Percentiles rank a stretch among this genome's conserved stretches.
These are phyloP conservation scores for Anoplius nigerrimus DNA, from an alignment of 2,888 invertebrate species.

Conservation along the genomic window DNA sequence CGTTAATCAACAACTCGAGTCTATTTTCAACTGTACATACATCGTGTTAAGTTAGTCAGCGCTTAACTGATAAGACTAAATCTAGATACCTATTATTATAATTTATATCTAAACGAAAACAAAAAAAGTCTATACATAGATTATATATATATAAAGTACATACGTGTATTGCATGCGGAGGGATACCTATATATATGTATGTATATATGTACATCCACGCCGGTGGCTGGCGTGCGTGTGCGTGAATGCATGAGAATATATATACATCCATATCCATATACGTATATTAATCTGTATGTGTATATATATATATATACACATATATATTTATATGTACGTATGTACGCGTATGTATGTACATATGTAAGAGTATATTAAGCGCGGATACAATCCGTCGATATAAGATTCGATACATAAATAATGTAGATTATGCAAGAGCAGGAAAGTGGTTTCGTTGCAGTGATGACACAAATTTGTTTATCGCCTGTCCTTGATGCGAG, in stretches of 20 bases:
- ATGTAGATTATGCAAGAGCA: constrained; percentile 56
- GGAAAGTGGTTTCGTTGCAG: constrained; percentile 51
- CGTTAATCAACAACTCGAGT: constrained; percentile 47
- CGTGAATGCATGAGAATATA: too few species aligned
- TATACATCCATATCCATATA: too few species aligned
- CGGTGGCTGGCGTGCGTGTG: too few species aligned
- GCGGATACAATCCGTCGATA: constrained; percentile 42
- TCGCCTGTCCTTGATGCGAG: constrained; percentile 30
- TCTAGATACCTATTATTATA: constrained; percentile 66
- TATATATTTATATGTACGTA: constrained; percentile 22
- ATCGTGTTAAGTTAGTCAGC: constrained; percentile 58
- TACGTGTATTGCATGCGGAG: too few species aligned
- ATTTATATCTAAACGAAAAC: constrained; percentile 67
- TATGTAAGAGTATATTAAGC: constrained; percentile 1
- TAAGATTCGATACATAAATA: constrained; percentile 52
- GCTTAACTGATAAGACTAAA: constrained; percentile 61
- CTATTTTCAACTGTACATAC: constrained; percentile 68
- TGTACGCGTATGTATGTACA: not conserved
- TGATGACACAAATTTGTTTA: constrained; percentile 37
- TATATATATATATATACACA: constrained; percentile 49
- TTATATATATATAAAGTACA: too few species aligned
- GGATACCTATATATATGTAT: too few species aligned
- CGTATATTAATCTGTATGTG: constrained; percentile 66
- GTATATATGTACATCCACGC: too few species aligned
- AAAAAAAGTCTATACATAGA: too few species aligned